A percentile compares a stretch with the other conserved stretches of the same genome.
phyloP scores from a whole-genome alignment of 2,888 invertebrate genomes.

The Amblyjoppa proteus region DNA sequence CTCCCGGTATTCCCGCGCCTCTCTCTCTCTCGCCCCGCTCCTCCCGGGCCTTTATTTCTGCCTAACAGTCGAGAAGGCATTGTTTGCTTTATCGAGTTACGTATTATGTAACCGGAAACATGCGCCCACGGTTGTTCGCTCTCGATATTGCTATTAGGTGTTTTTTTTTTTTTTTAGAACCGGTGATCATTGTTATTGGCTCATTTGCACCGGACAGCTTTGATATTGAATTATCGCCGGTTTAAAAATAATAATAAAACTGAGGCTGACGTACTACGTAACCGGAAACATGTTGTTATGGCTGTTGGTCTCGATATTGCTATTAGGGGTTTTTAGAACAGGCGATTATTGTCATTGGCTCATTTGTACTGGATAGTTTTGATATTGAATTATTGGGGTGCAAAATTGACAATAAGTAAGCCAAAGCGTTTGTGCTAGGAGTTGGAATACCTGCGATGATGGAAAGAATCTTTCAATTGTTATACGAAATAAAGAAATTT shows the following conservation, averaged over 20 bases:
- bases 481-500: no score
- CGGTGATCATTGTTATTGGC: not conserved
- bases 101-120: conserved; percentile 79
- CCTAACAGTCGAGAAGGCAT: conserved; percentile 80
- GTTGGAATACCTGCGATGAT: not conserved
- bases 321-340: conserved; percentile 14
- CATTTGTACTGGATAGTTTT: not conserved
- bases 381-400: not conserved
- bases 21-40: not conserved
- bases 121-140: conserved; percentile 79
- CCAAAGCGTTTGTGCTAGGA: no score
- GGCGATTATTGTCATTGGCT: conserved; percentile 4
- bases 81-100: conserved; percentile 83
- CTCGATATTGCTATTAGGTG: conserved; percentile 37
- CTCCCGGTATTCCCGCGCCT: conserved; percentile 41
- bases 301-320: conserved; percentile 72
- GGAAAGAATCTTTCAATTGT: not conserved
- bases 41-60: conserved; percentile 69
- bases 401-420: not conserved
- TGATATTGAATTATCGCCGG: not conserved
- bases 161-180: no score
- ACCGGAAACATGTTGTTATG: conserved; percentile 81
- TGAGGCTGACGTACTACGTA: conserved; percentile 73
- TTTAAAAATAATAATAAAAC: no score
- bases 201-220: not conserved